A percentile compares a stretch with the other conserved stretches of the same genome.
Evolutionary conservation across 2,113 vertebrate genomes (phyloP).

Genomic region (Otolemur garnettii): DNA sequence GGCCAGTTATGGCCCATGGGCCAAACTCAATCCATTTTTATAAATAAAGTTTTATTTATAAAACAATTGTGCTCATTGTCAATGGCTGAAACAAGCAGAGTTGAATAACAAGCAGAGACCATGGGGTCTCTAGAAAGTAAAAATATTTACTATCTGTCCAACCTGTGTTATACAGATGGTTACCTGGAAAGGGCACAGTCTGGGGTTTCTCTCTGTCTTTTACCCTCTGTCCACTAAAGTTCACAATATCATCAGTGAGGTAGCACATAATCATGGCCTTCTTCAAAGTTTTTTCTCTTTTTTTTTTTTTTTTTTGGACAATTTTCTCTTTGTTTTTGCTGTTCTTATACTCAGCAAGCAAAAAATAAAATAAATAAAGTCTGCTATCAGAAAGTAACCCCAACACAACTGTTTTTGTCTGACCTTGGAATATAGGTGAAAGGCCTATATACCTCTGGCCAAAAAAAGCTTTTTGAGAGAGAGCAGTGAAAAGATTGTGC

Average conservation of each 20-base stretch:
- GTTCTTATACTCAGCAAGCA: background rate
- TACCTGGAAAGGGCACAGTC: background rate
- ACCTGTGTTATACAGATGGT: background rate
- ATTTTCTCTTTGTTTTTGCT: background rate
- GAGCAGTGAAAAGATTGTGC: too few species aligned
- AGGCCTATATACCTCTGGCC: too few species aligned
- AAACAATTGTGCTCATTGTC: background rate
- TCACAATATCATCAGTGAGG: background rate
- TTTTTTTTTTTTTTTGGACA: background rate
- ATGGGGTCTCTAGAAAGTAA: background rate
- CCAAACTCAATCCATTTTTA: background rate
- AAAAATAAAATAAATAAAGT: background rate
- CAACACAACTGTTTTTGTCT: background rate
- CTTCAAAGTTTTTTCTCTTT: background rate
- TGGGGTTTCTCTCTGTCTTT: background rate
- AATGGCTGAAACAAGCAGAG: background rate
- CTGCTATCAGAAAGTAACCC: background rate
- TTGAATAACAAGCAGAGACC: background rate
- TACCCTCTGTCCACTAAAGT: background rate
- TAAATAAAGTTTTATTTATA: background rate
- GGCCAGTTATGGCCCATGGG: background rate
- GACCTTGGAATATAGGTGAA: background rate
- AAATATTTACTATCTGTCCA: background rate
- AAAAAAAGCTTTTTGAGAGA: too few species aligned
- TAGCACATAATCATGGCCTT: background rate